A percentile compares a stretch with the other conserved stretches of the same genome.
Conservation (phyloP, 2,797 vertebrate genomes). For the Sebastes ruberrimus region DNA sequence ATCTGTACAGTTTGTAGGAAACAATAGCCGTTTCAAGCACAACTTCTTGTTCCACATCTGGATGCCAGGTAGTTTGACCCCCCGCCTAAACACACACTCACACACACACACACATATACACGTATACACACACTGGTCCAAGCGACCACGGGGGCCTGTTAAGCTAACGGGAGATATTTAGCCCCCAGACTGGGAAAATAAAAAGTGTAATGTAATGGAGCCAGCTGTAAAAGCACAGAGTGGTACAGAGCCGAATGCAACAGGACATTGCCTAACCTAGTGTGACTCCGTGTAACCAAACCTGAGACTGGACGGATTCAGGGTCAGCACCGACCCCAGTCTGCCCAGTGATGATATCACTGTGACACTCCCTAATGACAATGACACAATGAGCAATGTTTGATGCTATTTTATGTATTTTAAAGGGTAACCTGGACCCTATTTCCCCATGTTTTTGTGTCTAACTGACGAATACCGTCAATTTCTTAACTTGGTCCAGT, state of each 20-base stretch:
- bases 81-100: constrained; percentile 19
- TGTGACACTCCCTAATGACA: background rate
- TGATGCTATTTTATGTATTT: background rate
- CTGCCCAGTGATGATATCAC: background rate
- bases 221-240: constrained; percentile 78
- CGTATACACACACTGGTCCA: constrained; percentile 27
- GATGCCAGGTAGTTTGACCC: constrained; percentile 64
- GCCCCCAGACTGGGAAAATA: constrained; percentile 77
- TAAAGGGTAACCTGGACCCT: too few relatives aligned
- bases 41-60: constrained; percentile 71
- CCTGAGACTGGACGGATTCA: constrained; percentile 13
- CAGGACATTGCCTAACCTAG: constrained; percentile 10
- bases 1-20: constrained; percentile 21
- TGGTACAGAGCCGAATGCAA: constrained; percentile 55
- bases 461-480: too few relatives aligned
- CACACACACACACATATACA: constrained; percentile 14
- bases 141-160: constrained; percentile 66
- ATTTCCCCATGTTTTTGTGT: too few relatives aligned
- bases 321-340: constrained; percentile 1
- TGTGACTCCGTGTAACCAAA: constrained; percentile 13
- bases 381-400: background rate
- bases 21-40: constrained; percentile 38
- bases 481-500: too few relatives aligned
- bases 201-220: constrained; percentile 77
- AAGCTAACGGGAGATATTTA: constrained; percentile 77